phyloP scores from a whole-genome alignment of 2,113 vertebrate species.

The Tenebrosternarchus preto region DNA sequence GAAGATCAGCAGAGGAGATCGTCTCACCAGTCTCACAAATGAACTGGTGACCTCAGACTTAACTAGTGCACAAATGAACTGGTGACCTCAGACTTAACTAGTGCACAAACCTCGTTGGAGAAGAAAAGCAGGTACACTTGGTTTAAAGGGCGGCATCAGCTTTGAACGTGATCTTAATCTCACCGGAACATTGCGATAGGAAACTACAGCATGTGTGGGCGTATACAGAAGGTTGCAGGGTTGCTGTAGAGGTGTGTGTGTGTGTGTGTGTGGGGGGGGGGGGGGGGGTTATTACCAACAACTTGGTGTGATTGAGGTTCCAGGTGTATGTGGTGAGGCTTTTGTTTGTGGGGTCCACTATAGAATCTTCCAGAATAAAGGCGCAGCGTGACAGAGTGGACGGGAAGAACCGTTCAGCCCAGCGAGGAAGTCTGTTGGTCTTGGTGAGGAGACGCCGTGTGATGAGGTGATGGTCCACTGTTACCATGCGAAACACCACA shows the following conservation, averaged over 20 bases:
- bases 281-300: slow-evolving; percentile 64
- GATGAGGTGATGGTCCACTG: slow-evolving; percentile 69
- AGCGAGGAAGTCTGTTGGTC: slow-evolving; percentile 81
- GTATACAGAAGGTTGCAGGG: not conserved
- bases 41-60: too few relatives aligned
- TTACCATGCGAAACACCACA: slow-evolving; percentile 77
- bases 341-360: slow-evolving; percentile 71
- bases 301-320: slow-evolving; percentile 73
- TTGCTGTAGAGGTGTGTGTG: too few relatives aligned
- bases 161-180: slow-evolving; percentile 53
- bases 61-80: too few relatives aligned
- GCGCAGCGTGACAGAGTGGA: slow-evolving; percentile 72
- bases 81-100: too few relatives aligned
- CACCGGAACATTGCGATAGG: too few relatives aligned
- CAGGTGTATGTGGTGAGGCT: slow-evolving; percentile 75
- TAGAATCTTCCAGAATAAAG: slow-evolving; percentile 78
- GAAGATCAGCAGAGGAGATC: too few relatives aligned
- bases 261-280: too few relatives aligned
- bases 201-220: slow-evolving; percentile 27
- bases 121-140: too few relatives aligned
- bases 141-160: too few relatives aligned
- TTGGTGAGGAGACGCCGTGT: slow-evolving; percentile 78
- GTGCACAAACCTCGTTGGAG: too few relatives aligned
- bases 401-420: slow-evolving; percentile 76
- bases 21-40: too few relatives aligned